These are phyloP conservation scores for Myiagra hebetior DNA, from an alignment of 2,113 vertebrate genomes.

Conservation along the genomic window DNA sequence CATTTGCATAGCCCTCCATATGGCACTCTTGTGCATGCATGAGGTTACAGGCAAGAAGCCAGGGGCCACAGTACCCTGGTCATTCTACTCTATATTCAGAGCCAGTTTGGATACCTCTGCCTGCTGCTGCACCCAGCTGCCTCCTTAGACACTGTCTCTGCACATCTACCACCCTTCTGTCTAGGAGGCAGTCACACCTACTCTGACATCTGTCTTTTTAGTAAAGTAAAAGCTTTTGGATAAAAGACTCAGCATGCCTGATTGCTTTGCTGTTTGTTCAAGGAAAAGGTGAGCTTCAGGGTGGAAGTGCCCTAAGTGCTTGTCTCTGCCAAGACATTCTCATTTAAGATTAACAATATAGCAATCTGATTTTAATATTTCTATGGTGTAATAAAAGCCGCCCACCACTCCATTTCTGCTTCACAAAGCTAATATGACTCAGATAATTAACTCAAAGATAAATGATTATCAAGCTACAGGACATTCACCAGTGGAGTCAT, in stretches of 20 bases:
- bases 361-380: neutral
- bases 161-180: neutral
- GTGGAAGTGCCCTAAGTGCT: neutral
- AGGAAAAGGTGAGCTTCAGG: neutral
- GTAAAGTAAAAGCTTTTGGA: neutral
- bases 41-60: neutral
- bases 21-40: no score
- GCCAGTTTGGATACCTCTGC: neutral
- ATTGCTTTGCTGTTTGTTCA: neutral
- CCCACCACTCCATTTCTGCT: neutral
- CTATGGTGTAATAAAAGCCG: neutral
- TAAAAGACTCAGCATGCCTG: neutral
- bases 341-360: neutral
- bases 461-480: slow-evolving; percentile 18
- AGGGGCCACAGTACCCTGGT: neutral
- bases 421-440: neutral
- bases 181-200: neutral
- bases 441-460: slow-evolving; percentile 26
- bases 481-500: neutral
- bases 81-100: neutral
- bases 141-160: neutral
- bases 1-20: rapidly evolving
- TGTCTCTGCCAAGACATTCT: neutral
- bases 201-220: neutral
- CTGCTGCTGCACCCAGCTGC: neutral